phyloP scores from a whole-genome alignment of 2,113 vertebrate genomes.

The Paramormyrops kingsleyae region DNA sequence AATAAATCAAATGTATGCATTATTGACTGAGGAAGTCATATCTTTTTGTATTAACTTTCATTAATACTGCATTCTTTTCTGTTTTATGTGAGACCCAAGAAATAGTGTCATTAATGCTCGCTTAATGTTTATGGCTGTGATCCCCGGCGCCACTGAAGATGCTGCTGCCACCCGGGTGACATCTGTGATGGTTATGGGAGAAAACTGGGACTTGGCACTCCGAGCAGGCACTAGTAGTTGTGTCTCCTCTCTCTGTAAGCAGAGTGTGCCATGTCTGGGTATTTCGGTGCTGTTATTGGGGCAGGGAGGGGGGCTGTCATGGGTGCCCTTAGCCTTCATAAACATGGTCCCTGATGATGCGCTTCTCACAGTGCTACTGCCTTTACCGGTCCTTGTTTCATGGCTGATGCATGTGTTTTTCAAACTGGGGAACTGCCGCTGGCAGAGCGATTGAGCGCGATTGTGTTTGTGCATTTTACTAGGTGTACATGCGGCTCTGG shows the following conservation, averaged over 20 bases:
- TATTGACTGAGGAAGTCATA: not conserved
- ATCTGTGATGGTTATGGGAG: not conserved
- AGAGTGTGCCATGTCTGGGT: not conserved
- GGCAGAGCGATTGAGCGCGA: not conserved
- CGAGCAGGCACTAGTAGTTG: not conserved
- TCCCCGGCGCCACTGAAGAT: not conserved
- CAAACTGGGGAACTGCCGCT: not conserved
- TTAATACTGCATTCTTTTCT: not conserved
- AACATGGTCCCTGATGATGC: not conserved
- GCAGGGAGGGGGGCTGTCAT: not conserved
- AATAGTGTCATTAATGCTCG: not conserved
- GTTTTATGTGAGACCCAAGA: not conserved
- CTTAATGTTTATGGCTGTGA: not conserved
- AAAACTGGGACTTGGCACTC: not conserved
- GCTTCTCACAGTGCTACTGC: not conserved
- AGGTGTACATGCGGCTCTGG: not conserved
- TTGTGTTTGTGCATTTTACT: not conserved
- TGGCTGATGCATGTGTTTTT: not conserved
- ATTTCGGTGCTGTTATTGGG: not conserved
- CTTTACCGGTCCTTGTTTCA: not conserved
- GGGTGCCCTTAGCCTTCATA: not conserved
- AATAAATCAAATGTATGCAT: not conserved
- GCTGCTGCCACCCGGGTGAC: not conserved
- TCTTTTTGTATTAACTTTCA: not conserved
- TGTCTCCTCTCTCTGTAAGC: not conserved